Evolutionary conservation across 1,140 invertebrate genomes (phyloP), one percentile per base, ranked within the genome.

Genomic region (Diprion similis): DNA sequence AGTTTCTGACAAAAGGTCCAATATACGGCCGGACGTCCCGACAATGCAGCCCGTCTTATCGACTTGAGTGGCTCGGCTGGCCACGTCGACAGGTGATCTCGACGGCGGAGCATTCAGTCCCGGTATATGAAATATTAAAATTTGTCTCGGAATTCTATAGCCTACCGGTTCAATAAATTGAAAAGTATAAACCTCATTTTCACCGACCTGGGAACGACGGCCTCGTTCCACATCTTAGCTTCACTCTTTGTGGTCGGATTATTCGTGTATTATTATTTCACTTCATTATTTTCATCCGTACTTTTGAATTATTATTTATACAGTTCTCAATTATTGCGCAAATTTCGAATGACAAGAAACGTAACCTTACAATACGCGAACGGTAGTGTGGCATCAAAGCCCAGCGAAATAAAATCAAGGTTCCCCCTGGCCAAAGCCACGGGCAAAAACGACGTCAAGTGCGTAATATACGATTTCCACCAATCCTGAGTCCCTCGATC

Each of bases 401-500:
- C 51, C 51, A 15, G 51, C 0, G 11, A 18, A 68, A 19, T 13
- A 68, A 68, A 68, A 68, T 68, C 66, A 68, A 68, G 18, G 66
- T 68, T 68, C 15, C 37, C 66, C 18, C 37, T 13, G 17, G 18
- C 15, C 11, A 18, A 45, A 68, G 66, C 66, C 17, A 19, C 8
- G n/a, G 6, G 4, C 11, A 59, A 9, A 59, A 59, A 17, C 51
- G n/a, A 59, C n/a, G 51, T 59, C 51, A 59, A 59, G 51, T 76
- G 72, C 75, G 74, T 72, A 71, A 76, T 81, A 80, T 78, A 80
- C 72, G 80, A 82, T 82, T 82, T 79, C 73, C n/a, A 68, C 46
- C 72, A 76, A 77, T 76, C 75, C 70, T 17, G 15, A 59, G 9
- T 59, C 51, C 51, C n/a, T 17, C 51, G 51, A 59, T 59, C 51